Percentiles rank a stretch among this genome's conserved stretches.
Conservation (phyloP, 2,888 invertebrate species). For the Gymnoscelis rufifasciata region DNA sequence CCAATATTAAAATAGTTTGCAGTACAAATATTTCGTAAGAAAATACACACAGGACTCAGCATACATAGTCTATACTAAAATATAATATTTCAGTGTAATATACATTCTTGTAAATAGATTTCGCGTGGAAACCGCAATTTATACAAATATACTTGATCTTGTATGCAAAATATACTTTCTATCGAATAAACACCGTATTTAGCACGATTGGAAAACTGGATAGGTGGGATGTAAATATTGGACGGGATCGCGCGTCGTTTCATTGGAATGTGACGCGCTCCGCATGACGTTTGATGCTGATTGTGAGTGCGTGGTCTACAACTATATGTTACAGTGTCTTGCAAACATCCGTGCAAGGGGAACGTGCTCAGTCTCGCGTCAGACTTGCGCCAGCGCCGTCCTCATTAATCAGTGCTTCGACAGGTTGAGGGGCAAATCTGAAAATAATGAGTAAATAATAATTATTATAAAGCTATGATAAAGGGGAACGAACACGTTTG, state of each 20-base stretch:
- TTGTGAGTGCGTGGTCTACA: slow-evolving; percentile 1
- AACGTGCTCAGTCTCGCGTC: slow-evolving; percentile 56
- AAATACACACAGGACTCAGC: slow-evolving; percentile 75
- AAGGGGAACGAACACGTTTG: too few species aligned
- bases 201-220: slow-evolving; percentile 47
- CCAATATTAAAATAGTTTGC: slow-evolving; percentile 74
- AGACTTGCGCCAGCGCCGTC: slow-evolving; percentile 44
- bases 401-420: slow-evolving; percentile 85
- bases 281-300: slow-evolving; percentile 44
- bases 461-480: not conserved
- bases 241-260: slow-evolving; percentile 55
- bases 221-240: slow-evolving; percentile 73
- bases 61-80: slow-evolving; percentile 73
- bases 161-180: slow-evolving; percentile 50
- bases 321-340: slow-evolving; percentile 29
- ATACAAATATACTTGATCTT: slow-evolving; percentile 69
- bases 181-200: slow-evolving; percentile 44
- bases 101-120: slow-evolving; percentile 74
- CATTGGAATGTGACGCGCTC: slow-evolving; percentile 63
- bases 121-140: slow-evolving; percentile 58
- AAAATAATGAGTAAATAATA: slow-evolving; percentile 51
- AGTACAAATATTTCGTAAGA: slow-evolving; percentile 73
- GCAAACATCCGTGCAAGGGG: slow-evolving; percentile 35
- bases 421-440: slow-evolving; percentile 94
- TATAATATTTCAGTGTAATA: slow-evolving; percentile 68